A percentile compares a stretch with the other conserved stretches of the same genome.
phyloP scores from a whole-genome alignment of 2,113 vertebrate species.

The Anthoscopus minutus region DNA sequence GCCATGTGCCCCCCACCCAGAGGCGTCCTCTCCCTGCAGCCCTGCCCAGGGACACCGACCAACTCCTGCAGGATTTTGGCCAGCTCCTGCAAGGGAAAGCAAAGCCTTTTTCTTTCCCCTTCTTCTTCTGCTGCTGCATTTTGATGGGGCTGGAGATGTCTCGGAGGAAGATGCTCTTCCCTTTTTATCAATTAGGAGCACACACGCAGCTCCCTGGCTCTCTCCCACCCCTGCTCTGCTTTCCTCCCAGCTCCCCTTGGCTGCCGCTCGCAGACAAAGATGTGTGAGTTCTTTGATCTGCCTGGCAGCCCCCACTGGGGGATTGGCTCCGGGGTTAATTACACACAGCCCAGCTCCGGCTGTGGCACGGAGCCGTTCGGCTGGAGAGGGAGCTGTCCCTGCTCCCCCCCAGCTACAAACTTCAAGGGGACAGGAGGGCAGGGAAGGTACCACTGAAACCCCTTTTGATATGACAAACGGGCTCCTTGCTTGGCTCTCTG shows the following conservation, averaged over 20 bases:
- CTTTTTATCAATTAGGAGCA: constrained; percentile 65
- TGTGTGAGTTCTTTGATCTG: constrained; percentile 70
- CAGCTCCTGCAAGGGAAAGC: background rate
- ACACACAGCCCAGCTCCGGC: constrained; percentile 55
- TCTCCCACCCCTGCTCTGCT: constrained; percentile 50
- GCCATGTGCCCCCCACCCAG: background rate
- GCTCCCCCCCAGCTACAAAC: constrained; percentile 34
- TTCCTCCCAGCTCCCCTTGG: constrained; percentile 43
- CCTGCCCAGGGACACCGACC: background rate
- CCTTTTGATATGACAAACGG: constrained; percentile 73
- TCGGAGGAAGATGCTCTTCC: constrained; percentile 38
- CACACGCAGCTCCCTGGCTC: background rate
- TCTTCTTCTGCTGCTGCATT: constrained; percentile 37
- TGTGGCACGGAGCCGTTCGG: constrained; percentile 49
- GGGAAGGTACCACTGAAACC: constrained; percentile 61
- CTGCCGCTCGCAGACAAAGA: constrained; percentile 66
- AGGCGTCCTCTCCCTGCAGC: background rate
- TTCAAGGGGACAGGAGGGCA: constrained; percentile 67
- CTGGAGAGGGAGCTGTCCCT: constrained; percentile 48
- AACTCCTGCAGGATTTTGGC: background rate
- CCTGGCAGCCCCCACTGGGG: constrained; percentile 67
- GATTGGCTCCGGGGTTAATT: constrained; percentile 71
- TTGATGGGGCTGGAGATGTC: constrained; percentile 54
- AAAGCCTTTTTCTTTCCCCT: background rate
- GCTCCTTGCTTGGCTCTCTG: constrained; percentile 63